phyloP scores from a whole-genome alignment of 2,113 vertebrate species.

The Callocephalon fimbriatum region DNA sequence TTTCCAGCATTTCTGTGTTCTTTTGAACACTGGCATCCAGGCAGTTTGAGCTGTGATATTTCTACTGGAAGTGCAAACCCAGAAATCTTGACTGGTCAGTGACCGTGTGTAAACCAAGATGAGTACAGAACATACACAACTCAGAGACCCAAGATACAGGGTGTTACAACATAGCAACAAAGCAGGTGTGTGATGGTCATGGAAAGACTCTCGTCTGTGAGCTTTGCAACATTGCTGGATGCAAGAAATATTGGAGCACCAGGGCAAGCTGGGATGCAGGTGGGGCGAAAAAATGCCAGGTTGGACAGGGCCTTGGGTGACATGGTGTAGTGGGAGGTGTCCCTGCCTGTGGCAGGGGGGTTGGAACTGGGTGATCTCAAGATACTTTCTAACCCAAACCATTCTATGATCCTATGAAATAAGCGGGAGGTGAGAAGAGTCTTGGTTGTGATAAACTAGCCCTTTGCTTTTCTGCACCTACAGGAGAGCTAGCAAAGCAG shows the following conservation, averaged over 20 bases:
- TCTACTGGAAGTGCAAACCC: background rate
- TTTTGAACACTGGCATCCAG: background rate
- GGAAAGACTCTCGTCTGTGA: background rate
- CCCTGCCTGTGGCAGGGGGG: too few species aligned
- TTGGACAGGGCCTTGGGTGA: background rate
- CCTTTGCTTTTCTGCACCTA: background rate
- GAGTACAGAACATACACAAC: background rate
- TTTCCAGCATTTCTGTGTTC: background rate
- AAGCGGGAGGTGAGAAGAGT: background rate
- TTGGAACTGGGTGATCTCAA: background rate
- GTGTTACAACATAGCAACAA: background rate
- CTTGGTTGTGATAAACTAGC: background rate
- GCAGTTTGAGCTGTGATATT: background rate
- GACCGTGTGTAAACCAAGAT: background rate
- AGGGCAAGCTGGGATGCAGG: accelerated
- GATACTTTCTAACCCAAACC: background rate
- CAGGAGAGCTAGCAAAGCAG: background rate
- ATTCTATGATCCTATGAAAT: background rate
- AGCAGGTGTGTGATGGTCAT: accelerated
- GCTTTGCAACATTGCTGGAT: background rate
- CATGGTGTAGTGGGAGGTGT: background rate
- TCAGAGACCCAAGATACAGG: background rate
- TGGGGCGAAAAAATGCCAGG: accelerated
- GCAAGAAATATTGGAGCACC: background rate
- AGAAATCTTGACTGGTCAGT: background rate